Base-by-base conservation (phyloP, 2,888 invertebrate genomes). In the Luperina testacea region DNA sequence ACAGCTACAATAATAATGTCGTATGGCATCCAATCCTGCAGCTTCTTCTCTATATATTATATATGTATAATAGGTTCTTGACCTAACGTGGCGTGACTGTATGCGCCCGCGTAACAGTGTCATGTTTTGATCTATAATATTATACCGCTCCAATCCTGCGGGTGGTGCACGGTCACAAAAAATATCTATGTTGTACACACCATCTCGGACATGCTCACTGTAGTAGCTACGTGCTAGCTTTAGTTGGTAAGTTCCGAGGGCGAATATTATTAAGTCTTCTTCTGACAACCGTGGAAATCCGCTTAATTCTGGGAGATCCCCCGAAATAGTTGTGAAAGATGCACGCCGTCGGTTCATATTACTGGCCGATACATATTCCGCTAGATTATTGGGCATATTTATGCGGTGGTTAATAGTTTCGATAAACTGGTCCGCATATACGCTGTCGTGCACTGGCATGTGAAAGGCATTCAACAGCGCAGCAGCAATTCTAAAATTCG, bases 281-380 rank as follows among this genome's bases (percentile, higher is more conserved):
- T n/a, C n/a, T 59, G n/a, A n/a, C 57, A n/a, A 8, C 57, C 57
- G 57, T 59, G 57, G 57, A 9, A 59, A 59, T 9, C n/a, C 57
- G n/a, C n/a, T 59, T 4, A 24, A 59, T 59, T 59, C n/a, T 59
- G 57, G 57, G 11, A 59, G 57, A n/a, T 59, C 57, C n/a, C 57
- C 57, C n/a, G 57, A 59, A n/a, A 59, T 61, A 13, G n/a, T 2
- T 13, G 59, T 61, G n/a, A 61, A 59, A n/a, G n/a, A n/a, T n/a
- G 59, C 59, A 61, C 59, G 59, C n/a, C n/a, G 59, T n/a, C 6
- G 59, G n/a, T 59, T 59, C 59, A 59, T 59, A n/a, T 59, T 59
- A 59, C n/a, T 59, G 59, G n/a, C 59, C 5, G 11, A 13, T n/a
- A n/a, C 59, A 59, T 59, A 59, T 59, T 59, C 13, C 13, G 59